Evolutionary conservation across 2,888 invertebrate species (phyloP).

Genomic region (Morpho helenor): DNA sequence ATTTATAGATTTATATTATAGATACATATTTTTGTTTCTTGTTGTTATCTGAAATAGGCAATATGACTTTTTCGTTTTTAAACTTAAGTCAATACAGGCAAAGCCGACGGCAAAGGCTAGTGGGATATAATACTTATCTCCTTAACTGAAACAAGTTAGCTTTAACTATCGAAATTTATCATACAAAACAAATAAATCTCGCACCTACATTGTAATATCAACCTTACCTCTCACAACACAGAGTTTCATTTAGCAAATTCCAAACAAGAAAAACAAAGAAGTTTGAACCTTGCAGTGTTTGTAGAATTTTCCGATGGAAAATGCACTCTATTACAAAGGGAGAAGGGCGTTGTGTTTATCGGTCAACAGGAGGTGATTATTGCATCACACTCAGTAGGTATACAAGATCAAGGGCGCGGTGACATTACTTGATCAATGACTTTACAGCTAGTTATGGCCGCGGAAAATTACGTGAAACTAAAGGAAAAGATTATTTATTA

Average conservation of each 20-base stretch:
- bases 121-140: no score
- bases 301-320: not conserved
- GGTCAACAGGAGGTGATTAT: constrained; percentile 15
- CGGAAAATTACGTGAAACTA: not conserved
- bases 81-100: no score
- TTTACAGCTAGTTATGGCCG: not conserved
- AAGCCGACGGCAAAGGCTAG: no score
- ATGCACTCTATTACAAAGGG: not conserved
- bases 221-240: not conserved
- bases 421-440: constrained; percentile 9
- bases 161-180: constrained; percentile 13
- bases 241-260: not conserved
- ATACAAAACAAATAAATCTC: constrained; percentile 3
- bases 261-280: not conserved
- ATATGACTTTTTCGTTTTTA: no score
- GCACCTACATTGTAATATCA: not conserved
- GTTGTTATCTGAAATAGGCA: no score
- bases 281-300: constrained; percentile 9
- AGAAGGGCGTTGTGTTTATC: not conserved
- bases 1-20: no score
- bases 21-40: no score
- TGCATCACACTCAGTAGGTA: constrained; percentile 20
- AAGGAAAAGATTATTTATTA: no score
- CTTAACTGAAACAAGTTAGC: not conserved
- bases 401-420: constrained; percentile 22